Base-by-base conservation (phyloP, 2,888 invertebrate species). In the Blastobasis adustella region DNA sequence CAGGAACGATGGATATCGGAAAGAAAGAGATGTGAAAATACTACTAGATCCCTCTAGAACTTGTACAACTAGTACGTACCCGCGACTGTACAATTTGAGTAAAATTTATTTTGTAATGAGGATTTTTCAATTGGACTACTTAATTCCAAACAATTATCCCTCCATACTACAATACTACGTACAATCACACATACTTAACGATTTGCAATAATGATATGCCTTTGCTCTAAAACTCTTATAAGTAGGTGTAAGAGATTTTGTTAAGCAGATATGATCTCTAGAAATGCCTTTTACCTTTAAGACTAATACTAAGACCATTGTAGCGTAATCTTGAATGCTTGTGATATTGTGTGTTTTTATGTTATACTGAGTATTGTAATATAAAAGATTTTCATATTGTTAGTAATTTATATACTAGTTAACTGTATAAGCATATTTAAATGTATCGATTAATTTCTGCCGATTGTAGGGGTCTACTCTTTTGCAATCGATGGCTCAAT, bases 251-350 rank as follows among this genome's bases (percentile, higher is more conserved):
- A n/a, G 10, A 46, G 46, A 37, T 45, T 38, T 46, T 23, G 46
- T 46, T 5, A 46, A 46, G 45, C 37, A 47, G 41, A 47, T 10
- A 75, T 82, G 84, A 84, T 85, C 84, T 85, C 84, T 71, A 61
- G 69, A 75, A 71, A 76, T 76, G 82, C 80, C 80, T 83, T 82
- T 71, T 79, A 78, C 70, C 65, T 61, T 59, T 74, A 76, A 72
- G 72, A 57, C 61, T 62, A 67, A 49, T 55, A 55, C 58, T 65
- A 66, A 64, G 66, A 61, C 50, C 58, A 62, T 62, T 55, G 56
- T 73, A 72, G 67, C 62, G 57, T 74, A 67, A 66, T 67, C 63
- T 65, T 69, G 61, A 66, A 72, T 73, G 70, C 73, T 75, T 79
- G 82, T 81, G 81, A 81, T 82, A 81, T 66, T 62, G 71, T 36